Evolutionary conservation across 2,113 vertebrate genomes (phyloP), one percentile per base, ranked within the genome.

Genomic region (Miniopterus natalensis): DNA sequence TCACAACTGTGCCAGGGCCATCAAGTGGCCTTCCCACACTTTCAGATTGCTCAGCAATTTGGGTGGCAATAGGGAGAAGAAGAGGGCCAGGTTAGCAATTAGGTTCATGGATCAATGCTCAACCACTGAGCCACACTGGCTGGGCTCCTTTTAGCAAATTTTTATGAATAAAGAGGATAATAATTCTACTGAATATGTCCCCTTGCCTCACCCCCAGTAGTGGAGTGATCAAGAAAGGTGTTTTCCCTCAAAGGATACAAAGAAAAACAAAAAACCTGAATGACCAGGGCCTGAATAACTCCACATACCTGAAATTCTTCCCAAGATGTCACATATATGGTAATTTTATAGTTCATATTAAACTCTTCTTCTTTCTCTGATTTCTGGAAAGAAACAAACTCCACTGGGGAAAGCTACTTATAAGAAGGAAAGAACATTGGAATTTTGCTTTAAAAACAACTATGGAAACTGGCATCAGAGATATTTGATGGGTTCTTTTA

Each of bases 361-460:
- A 93, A 57, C 15, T 63, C 36, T 7, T 65, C 53, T 18, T 73
- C n/a, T 84, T 90, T 88, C 77, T 92, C 63, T 86, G 49, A 68
- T 83, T 65, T 94, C n/a, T 77, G 49, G 55, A 93, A 93, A 70
- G 25, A 93, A 81, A 59, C 31, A 55, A 36, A 71, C 9, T 74
- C n/a, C 20, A 75, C 21, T 45, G 8, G 31, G 36, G 3, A 88
- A 14, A 75, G 40, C 63, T 71, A 70, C 49, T 79, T 90, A 49
- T 47, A 79, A 94, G 78, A 91, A 83, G 47, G 61, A 70, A 79
- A 81, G 10, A 89, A 80, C 21, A 79, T 71, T 53, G 65, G 94
- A 96, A 90, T 74, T 23, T 73, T 71, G 10, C 75, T 89, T 96
- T 74, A 93, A 96, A 97, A 89, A 51, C 57, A 95, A 17, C 27